Base-by-base conservation (phyloP, 2,797 vertebrate genomes). In the Fringilla coelebs region DNA sequence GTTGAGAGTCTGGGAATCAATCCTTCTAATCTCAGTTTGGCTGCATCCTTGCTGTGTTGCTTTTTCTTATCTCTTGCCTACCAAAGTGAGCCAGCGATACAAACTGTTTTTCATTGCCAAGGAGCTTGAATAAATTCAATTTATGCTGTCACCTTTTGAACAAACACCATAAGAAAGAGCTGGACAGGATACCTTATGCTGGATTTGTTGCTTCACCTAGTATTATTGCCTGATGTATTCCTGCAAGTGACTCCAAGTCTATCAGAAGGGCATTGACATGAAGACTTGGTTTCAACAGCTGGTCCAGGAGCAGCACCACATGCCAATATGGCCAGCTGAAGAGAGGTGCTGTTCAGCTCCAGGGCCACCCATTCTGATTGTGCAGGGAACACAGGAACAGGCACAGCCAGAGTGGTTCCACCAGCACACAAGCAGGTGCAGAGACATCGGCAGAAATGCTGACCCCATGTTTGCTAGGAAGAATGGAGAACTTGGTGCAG, bases 341-440 rank as follows among this genome's bases (percentile, higher is more conserved):
- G 45, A 73, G 60, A 84, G 20, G 15, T 45, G 45, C 7, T 66
- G 34, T 10, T 87, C 70, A 60, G 24, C 26, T 74, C 55, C 76
- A 67, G 66, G 38, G 54, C 45, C 41, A 46, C 24, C 29, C 31
- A 13, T 52, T 79, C 71, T 60, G 14, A 29, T 3, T 45, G 67
- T 55, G 74, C 65, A 18, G 19, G 0, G 2, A 61, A 32, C 24
- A 46, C 0, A 0, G n/a, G n/a, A n/a, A n/a, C 11, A 43, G 29
- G 57, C 38, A 51, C 24, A 74, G 48, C 26, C 57, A 66, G 48
- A 38, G 7, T 14, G 17, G 10, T 67, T 67, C 38, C 21, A 81
- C 31, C 40, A 25, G 11, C 25, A 28, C 46, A 51, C 19, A 48
- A 22, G 58, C n/a, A 79, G 34, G 13, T n/a, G 51, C 38, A 55